Percentiles rank a stretch among this genome's conserved stretches.
phyloP scores from a whole-genome alignment of 2,888 invertebrate genomes.

The Nomada fabriciana region DNA sequence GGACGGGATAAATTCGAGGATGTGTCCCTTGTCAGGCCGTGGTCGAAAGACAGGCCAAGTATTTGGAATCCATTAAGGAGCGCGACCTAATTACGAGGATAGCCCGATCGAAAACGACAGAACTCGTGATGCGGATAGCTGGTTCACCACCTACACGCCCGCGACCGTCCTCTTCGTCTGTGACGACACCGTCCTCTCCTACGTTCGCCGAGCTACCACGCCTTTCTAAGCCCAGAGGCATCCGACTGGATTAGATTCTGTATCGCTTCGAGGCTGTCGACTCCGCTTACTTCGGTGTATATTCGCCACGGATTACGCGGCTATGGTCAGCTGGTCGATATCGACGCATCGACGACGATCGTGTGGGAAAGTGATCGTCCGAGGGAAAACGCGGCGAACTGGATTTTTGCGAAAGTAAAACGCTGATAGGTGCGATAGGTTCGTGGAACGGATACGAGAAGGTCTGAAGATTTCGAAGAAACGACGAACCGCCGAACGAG shows the following conservation, averaged over 20 bases:
- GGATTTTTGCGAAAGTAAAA: slow-evolving; percentile 45
- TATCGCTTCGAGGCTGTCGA: slow-evolving; percentile 65
- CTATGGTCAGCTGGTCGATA: slow-evolving; percentile 28
- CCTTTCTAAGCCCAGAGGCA: slow-evolving; percentile 83
- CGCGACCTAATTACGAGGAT: slow-evolving; percentile 54
- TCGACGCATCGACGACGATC: slow-evolving; percentile 18
- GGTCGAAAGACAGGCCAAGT: slow-evolving; percentile 55
- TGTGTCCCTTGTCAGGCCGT: slow-evolving; percentile 7
- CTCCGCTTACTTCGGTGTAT: slow-evolving; percentile 60
- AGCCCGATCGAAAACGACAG: slow-evolving; percentile 6
- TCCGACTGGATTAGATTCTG: slow-evolving; percentile 74
- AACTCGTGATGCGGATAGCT: slow-evolving; percentile 17
- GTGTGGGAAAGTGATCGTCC: slow-evolving; percentile 44
- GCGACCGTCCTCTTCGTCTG: slow-evolving; percentile 54
- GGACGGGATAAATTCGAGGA: slow-evolving; percentile 36
- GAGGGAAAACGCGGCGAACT: slow-evolving; percentile 31
- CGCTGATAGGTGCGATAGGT: background rate
- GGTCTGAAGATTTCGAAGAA: too few relatives aligned
- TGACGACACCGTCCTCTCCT: slow-evolving; percentile 72
- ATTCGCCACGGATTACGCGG: slow-evolving; percentile 50
- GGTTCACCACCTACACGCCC: slow-evolving; percentile 61
- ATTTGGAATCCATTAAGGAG: slow-evolving; percentile 61
- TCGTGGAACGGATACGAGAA: background rate
- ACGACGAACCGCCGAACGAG: background rate
- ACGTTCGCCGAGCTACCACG: slow-evolving; percentile 73